Percentiles rank a stretch among this genome's conserved stretches.
Evolutionary conservation across 2,888 invertebrate species (phyloP).

Genomic region (Andrena hattorfiana): DNA sequence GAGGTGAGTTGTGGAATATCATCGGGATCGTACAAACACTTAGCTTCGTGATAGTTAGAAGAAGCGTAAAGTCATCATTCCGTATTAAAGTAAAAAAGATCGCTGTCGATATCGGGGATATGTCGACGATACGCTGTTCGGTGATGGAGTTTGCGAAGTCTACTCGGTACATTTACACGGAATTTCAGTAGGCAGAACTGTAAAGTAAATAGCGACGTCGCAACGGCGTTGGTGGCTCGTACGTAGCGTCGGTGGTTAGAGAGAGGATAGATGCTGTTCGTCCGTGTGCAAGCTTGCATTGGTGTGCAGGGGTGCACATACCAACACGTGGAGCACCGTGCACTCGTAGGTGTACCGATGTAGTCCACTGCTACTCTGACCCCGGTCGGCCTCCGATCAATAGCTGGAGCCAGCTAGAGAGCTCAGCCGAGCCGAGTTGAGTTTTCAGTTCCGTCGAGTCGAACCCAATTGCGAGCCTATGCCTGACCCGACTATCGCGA

Average conservation of each 20-base stretch:
- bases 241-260: slow-evolving; percentile 62
- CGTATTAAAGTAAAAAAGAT: background rate
- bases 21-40: background rate
- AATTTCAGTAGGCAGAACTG: slow-evolving; percentile 60
- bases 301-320: slow-evolving; percentile 73
- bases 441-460: slow-evolving; percentile 76
- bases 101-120: background rate
- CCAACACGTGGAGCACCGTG: slow-evolving; percentile 66
- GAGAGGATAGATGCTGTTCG: slow-evolving; percentile 66
- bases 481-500: slow-evolving; percentile 36
- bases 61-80: background rate
- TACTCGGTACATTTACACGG: slow-evolving; percentile 51
- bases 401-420: slow-evolving; percentile 81
- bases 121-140: slow-evolving; percentile 2
- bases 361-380: slow-evolving; percentile 84
- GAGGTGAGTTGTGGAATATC: slow-evolving; percentile 89
- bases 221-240: slow-evolving; percentile 55
- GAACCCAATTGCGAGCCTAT: slow-evolving; percentile 72
- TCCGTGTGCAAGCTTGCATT: slow-evolving; percentile 58
- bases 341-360: slow-evolving; percentile 77
- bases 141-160: slow-evolving; percentile 15
- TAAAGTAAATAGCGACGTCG: slow-evolving; percentile 69
- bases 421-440: slow-evolving; percentile 79
- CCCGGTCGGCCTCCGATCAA: slow-evolving; percentile 84
- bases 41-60: slow-evolving; percentile 1